Base-by-base conservation (phyloP, 2,113 vertebrate species). In the mouse (Mus musculus) region DNA sequence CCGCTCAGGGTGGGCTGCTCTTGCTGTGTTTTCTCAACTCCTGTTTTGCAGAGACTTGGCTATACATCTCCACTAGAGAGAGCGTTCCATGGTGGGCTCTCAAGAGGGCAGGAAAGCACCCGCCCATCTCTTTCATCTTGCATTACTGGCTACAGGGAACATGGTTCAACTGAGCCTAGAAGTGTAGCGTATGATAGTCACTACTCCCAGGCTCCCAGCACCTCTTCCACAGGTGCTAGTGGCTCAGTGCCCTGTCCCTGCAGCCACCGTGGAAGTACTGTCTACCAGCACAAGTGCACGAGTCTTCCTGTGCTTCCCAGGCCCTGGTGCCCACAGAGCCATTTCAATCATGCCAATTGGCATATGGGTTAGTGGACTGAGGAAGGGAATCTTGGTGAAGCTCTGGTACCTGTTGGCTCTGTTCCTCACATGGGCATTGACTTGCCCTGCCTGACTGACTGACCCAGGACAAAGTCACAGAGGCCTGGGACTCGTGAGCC, bases 371-470 rank as follows among this genome's bases (percentile, higher is more conserved):
- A 59, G 3, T 19, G 59, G 10, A 20, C 33, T 28, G 33, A 61
- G 46, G 22, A 65, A 13, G 49, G 20, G n/a, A 4, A 2, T 86
- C 69, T 87, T 30, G 36, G 86, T 24, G 22, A 39, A 42, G 26
- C 75, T 49, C 6, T 0, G 14, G 36, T 20, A 39, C 14, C 81
- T 86, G 49, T 39, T 91, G 19, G 4, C 46, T 59, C 33, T 52
- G 7, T 8, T 5, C 13, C 7, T 20, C 0, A 16, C 36, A 4
- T 12, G 28, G 33, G 52, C 5, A 5, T 9, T 7, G 76, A 36
- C 76, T 1, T 73, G 16, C 14, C 20, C 28, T 94, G 49, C 49
- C 72, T 14, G 39, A 6, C 42, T 73, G 80, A 26, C 63, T 71
- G 77, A 87, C n/a, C 17, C 46, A 3, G 56, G 73, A 42, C 59